These are phyloP conservation scores for Ochropleura plecta DNA, from an alignment of 2,888 invertebrate genomes.

Conservation along the genomic window DNA sequence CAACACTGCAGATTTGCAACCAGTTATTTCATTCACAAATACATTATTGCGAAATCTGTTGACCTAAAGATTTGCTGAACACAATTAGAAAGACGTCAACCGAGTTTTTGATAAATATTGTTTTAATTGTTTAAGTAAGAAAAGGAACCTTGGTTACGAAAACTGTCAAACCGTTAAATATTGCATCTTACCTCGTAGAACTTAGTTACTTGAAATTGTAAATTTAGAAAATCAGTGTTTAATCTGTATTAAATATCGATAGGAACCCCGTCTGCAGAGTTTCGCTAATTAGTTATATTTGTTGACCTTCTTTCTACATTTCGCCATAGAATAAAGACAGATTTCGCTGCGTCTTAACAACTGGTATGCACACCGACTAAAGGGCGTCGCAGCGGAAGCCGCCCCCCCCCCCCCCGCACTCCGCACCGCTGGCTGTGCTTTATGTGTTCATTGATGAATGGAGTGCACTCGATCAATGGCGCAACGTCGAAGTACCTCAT, in stretches of 20 bases:
- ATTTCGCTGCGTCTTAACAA: conserved; percentile 24
- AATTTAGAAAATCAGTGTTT: no score
- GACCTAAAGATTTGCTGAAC: conserved; percentile 1
- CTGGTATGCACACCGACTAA: conserved; percentile 35
- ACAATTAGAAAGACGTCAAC: not conserved
- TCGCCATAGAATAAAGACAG: no score
- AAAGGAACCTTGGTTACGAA: not conserved
- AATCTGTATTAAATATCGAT: not conserved
- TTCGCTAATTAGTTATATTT: not conserved
- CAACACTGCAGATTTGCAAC: conserved; percentile 20
- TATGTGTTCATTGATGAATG: conserved; percentile 73
- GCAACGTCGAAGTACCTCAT: conserved; percentile 47
- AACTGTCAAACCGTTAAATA: not conserved
- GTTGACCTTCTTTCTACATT: not conserved
- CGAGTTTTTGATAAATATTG: no score
- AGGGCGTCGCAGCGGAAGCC: conserved; percentile 66
- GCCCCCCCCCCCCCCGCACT: conserved; percentile 20
- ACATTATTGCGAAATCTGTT: conserved; percentile 11
- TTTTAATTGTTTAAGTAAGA: not conserved
- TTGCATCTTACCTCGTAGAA: no score
- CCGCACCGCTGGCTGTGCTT: conserved; percentile 31
- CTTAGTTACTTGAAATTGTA: no score
- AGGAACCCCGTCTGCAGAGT: not conserved
- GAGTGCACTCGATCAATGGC: conserved; percentile 70
- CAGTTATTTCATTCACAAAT: conserved; percentile 21